phyloP scores from a whole-genome alignment of 2,888 invertebrate genomes.

The Camptogramma bilineatum region DNA sequence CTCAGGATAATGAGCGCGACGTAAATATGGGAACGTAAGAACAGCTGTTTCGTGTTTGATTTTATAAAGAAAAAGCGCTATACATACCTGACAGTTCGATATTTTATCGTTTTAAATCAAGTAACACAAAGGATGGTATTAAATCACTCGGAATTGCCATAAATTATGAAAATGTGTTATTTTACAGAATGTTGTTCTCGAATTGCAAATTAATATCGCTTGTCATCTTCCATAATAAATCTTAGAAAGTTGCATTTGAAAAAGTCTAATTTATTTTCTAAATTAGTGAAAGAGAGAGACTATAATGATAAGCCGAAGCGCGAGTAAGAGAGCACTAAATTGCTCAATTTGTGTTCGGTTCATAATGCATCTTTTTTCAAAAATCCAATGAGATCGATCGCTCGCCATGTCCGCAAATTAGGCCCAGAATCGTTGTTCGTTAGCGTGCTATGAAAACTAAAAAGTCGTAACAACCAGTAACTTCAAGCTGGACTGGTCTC shows the following conservation, averaged over 20 bases:
- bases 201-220: constrained; percentile 17
- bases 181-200: neutral
- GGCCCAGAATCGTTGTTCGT: constrained; percentile 83
- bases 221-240: constrained; percentile 18
- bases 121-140: neutral
- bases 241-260: constrained; percentile 7
- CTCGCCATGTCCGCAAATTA: constrained; percentile 84
- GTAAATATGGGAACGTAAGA: constrained; percentile 23
- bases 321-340: constrained; percentile 74
- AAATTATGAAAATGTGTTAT: constrained; percentile 2
- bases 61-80: constrained; percentile 11
- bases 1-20: constrained; percentile 51
- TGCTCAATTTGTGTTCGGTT: constrained; percentile 82
- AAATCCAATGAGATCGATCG: constrained; percentile 85
- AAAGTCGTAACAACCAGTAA: constrained; percentile 55
- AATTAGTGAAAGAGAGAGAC: constrained; percentile 61
- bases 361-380: constrained; percentile 78
- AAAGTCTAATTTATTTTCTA: constrained; percentile 63
- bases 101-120: constrained; percentile 1
- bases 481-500: constrained; percentile 42
- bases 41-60: constrained; percentile 21
- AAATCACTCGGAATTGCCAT: neutral
- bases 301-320: constrained; percentile 48
- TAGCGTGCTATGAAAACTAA: constrained; percentile 53
- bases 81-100: neutral